Conservation (phyloP, 2,113 vertebrate genomes). For the Anarrhichthys ocellatus region DNA sequence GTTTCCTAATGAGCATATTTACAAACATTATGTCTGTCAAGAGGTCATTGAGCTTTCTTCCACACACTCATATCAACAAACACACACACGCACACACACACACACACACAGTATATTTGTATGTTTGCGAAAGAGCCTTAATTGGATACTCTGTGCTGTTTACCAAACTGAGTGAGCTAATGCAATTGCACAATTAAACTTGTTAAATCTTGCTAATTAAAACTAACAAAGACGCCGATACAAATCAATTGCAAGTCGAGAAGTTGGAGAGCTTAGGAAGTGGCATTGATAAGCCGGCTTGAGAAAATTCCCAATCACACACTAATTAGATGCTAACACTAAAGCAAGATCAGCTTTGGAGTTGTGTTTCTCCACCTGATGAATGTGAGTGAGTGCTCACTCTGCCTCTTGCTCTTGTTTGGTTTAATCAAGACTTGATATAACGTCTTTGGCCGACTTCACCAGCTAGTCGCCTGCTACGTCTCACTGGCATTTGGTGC, state of each 20-base stretch:
- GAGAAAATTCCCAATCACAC: neutral
- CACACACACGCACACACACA: neutral
- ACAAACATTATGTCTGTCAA: neutral
- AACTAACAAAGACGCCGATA: constrained; percentile 68
- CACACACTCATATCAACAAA: neutral
- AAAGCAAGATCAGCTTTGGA: neutral
- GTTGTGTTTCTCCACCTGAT: neutral
- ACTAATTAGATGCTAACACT: neutral
- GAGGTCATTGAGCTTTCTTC: neutral
- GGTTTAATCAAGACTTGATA: neutral
- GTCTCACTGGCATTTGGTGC: neutral
- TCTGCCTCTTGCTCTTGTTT: neutral
- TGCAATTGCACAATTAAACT: constrained; percentile 69
- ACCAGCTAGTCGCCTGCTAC: neutral
- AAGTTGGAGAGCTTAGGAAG: constrained; percentile 41
- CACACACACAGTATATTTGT: neutral
- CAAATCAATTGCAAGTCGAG: constrained; percentile 54
- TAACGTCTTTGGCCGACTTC: neutral
- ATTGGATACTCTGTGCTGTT: constrained; percentile 57
- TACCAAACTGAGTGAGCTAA: constrained; percentile 55
- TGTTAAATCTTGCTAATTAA: constrained; percentile 74
- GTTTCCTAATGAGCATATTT: neutral
- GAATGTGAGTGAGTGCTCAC: neutral
- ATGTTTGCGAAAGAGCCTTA: constrained; percentile 32
- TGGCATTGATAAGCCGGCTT: constrained; percentile 3